Conservation (phyloP, 1,140 invertebrate species). For the Asobara japonica region DNA sequence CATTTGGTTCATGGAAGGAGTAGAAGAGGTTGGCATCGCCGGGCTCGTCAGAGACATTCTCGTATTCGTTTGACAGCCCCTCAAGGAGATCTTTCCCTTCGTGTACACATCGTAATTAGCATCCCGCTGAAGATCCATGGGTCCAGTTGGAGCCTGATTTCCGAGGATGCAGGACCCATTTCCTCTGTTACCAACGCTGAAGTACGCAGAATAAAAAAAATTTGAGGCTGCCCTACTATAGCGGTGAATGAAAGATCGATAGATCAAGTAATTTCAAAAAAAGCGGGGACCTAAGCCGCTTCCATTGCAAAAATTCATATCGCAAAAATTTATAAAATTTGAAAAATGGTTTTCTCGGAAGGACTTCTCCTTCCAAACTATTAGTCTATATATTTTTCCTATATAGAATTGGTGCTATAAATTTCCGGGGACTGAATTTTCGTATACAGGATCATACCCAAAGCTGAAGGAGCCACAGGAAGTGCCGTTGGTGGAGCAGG, state of each 20-base stretch:
- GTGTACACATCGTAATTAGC: conserved; percentile 73
- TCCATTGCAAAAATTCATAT: too few relatives aligned
- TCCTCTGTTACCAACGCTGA: conserved; percentile 70
- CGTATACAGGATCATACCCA: conserved; percentile 52
- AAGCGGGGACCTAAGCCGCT: too few relatives aligned
- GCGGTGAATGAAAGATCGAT: too few relatives aligned
- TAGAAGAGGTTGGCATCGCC: not conserved
- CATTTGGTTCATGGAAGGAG: too few relatives aligned
- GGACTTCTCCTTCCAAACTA: too few relatives aligned
- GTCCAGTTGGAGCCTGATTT: conserved; percentile 51
- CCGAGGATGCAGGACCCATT: conserved; percentile 72
- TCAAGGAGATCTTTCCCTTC: conserved; percentile 43
- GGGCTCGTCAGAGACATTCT: not conserved
- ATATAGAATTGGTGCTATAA: too few relatives aligned
- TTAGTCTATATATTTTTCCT: too few relatives aligned
- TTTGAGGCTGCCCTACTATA: too few relatives aligned
- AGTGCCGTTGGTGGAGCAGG: conserved; percentile 49
- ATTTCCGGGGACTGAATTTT: too few relatives aligned
- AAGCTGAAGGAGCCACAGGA: conserved; percentile 56
- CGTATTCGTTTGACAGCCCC: conserved; percentile 21
- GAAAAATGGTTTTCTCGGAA: too few relatives aligned
- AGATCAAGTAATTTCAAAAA: too few relatives aligned
- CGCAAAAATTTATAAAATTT: too few relatives aligned
- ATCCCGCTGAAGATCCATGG: conserved; percentile 63
- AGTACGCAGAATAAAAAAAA: not conserved